Conservation (phyloP, 2,888 invertebrate species). For the Drosophila heteroneura region DNA sequence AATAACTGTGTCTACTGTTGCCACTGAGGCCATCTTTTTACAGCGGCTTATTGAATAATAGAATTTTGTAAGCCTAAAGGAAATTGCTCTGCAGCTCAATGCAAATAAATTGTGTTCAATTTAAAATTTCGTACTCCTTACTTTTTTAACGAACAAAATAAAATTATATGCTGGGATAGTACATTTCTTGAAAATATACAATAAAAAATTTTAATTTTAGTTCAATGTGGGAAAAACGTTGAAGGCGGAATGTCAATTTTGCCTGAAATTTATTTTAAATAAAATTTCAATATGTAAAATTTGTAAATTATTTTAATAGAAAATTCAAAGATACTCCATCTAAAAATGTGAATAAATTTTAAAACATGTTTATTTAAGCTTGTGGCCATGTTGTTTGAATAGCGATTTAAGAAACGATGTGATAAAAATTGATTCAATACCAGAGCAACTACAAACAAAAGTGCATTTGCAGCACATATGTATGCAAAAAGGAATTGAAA, state of each 20-base stretch:
- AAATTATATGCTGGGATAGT: background rate
- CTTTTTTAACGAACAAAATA: background rate
- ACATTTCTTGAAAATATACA: background rate
- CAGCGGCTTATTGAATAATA: slow-evolving; percentile 27
- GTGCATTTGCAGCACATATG: background rate
- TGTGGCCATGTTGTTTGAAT: background rate
- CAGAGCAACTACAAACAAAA: background rate
- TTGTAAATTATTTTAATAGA: background rate
- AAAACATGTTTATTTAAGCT: background rate
- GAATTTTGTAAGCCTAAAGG: slow-evolving; percentile 1
- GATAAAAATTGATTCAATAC: slow-evolving; percentile 1
- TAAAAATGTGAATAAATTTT: background rate
- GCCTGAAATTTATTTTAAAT: background rate
- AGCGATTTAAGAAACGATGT: background rate
- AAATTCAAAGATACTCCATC: background rate
- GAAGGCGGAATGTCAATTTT: background rate
- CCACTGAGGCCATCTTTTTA: slow-evolving; percentile 6
- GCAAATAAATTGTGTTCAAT: background rate
- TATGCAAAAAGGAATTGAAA: slow-evolving; percentile 39
- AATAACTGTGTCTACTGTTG: background rate
- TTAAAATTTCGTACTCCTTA: background rate
- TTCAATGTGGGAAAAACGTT: background rate
- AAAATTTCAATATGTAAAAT: background rate
- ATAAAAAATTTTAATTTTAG: background rate
- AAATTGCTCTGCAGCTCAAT: background rate